Percentiles rank a stretch among this genome's conserved stretches.
Conservation (phyloP, 2,797 vertebrate species). For the Urophycis tenuis region DNA sequence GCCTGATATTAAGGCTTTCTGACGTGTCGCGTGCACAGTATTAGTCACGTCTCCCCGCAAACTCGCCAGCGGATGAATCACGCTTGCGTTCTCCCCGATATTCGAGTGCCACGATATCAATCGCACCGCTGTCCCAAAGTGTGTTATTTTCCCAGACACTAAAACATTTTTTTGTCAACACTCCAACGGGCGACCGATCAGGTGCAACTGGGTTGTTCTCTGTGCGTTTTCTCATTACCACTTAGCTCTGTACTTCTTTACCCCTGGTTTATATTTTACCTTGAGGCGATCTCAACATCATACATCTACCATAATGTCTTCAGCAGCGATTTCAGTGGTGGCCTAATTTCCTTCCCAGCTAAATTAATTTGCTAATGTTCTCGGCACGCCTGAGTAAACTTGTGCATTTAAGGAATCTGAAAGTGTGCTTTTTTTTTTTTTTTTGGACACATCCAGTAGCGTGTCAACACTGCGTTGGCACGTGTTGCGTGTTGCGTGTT, state of each 20-base stretch:
- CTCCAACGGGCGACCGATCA: not conserved
- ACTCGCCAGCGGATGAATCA: not conserved
- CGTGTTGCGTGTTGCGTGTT: not conserved
- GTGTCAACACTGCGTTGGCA: not conserved
- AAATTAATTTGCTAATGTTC: constrained; percentile 30
- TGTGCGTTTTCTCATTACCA: constrained; percentile 24
- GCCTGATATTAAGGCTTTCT: constrained; percentile 3
- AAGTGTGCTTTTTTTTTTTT: not conserved
- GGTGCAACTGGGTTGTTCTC: constrained; percentile 10
- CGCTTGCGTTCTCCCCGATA: not conserved
- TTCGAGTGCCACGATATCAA: not conserved
- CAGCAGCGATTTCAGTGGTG: constrained; percentile 22
- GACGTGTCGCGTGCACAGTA: constrained; percentile 13
- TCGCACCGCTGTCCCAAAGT: not conserved
- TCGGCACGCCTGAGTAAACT: constrained; percentile 17
- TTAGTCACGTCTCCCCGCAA: not conserved
- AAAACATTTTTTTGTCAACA: constrained; percentile 26
- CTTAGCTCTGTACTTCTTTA: constrained; percentile 24
- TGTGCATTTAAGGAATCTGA: not conserved
- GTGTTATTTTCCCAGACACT: constrained; percentile 6
- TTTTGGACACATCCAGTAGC: not conserved
- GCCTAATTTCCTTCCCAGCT: constrained; percentile 28
- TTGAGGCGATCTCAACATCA: constrained; percentile 23
- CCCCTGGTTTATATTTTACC: constrained; percentile 30
- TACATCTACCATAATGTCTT: constrained; percentile 27